Evolutionary conservation across 2,888 invertebrate genomes (phyloP).

Genomic region (Chymomyza amoena): DNA sequence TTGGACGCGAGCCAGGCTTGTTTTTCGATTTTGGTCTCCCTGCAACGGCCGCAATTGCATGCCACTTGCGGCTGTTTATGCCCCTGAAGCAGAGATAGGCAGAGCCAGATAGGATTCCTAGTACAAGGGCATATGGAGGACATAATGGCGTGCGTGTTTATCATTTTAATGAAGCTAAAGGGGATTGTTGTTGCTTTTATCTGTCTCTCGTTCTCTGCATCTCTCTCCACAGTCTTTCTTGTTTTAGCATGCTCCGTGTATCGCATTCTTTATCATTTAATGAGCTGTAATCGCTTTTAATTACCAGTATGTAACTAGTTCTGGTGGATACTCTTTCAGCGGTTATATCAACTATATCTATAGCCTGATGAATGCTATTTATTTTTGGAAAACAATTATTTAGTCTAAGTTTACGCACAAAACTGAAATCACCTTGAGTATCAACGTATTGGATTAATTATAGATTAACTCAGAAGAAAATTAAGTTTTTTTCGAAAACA

Average conservation of each 20-base stretch:
- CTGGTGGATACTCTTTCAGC: neutral
- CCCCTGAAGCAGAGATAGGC: neutral
- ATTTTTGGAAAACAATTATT: no score
- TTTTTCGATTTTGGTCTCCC: neutral
- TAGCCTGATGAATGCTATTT: no score
- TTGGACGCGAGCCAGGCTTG: slow-evolving; percentile 54
- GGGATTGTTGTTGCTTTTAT: neutral
- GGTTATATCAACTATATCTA: no score
- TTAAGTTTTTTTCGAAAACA: no score
- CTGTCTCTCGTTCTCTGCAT: neutral
- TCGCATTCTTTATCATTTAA: slow-evolving; percentile 58
- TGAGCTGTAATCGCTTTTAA: slow-evolving; percentile 60
- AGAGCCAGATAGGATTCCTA: no score
- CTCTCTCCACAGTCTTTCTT: neutral
- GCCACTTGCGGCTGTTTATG: slow-evolving; percentile 53
- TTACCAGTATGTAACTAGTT: slow-evolving; percentile 27
- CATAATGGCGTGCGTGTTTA: slow-evolving; percentile 49
- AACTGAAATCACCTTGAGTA: no score
- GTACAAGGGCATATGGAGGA: neutral
- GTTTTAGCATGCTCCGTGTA: slow-evolving; percentile 33
- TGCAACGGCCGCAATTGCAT: slow-evolving; percentile 57
- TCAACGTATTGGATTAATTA: no score
- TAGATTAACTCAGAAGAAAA: no score
- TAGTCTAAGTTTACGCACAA: no score
- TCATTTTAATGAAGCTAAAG: slow-evolving; percentile 53